Evolutionary conservation across 2,797 vertebrate genomes (phyloP).

Genomic region (Tapirus indicus): DNA sequence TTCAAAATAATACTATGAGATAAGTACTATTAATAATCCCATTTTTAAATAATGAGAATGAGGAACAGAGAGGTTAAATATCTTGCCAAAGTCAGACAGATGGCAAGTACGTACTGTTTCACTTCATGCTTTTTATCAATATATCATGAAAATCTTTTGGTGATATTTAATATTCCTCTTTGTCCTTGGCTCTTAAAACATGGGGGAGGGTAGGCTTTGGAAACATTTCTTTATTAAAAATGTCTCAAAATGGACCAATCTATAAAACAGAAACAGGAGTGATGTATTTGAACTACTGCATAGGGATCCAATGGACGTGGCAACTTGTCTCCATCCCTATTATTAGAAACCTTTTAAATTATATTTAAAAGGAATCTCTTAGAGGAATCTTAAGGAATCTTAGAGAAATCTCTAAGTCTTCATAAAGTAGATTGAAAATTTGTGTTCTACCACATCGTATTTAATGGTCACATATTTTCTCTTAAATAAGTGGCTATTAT

Average conservation of each 20-base stretch:
- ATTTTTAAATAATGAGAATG: constrained; percentile 22
- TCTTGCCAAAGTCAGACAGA: not conserved
- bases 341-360: not conserved
- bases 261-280: not conserved
- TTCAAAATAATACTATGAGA: constrained; percentile 41
- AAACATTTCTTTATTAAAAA: not conserved
- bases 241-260: not conserved
- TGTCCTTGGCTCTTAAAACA: not conserved
- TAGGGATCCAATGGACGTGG: not conserved
- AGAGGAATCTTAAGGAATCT: no score
- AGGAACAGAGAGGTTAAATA: not conserved
- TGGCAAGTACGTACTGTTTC: not conserved
- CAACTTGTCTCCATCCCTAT: not conserved
- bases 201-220: not conserved
- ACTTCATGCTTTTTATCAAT: not conserved
- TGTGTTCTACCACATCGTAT: not conserved
- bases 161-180: not conserved
- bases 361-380: not conserved
- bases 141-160: not conserved
- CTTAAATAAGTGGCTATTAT: not conserved
- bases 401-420: not conserved
- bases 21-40: not conserved
- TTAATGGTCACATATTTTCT: not conserved
- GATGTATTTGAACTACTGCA: not conserved
- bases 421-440: not conserved